Base-by-base conservation (phyloP, 2,797 vertebrate species). In the Lycodopsis pacificus region DNA sequence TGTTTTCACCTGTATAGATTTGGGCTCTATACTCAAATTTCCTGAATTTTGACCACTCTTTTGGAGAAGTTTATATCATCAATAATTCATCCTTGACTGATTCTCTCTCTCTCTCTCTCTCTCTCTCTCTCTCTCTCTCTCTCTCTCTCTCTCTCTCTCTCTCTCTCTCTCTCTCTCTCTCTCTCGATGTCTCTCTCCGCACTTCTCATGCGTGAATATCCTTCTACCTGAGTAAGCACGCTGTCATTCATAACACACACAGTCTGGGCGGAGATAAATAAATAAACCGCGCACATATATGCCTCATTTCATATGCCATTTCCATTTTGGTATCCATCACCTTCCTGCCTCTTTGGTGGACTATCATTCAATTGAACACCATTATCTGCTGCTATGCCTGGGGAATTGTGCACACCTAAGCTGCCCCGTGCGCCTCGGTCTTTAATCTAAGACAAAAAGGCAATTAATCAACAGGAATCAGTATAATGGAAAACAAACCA, bases 281-380 rank as follows among this genome's bases (percentile, higher is more conserved):
- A 88, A 88, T 78, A 88, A 79, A 83, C 79, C 65, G 53, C 62
- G 73, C 86, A 86, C 81, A 90, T 73, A 86, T 79, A 88, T 65
- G 77, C 83, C 79, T 88, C 84, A 90, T 92, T 93, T 91, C 79
- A 88, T 75, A 78, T 81, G 84, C 85, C 74, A 72, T 88, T 90
- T 79, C 80, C 66, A 83, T 91, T 91, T 88, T 59, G 73, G 83
- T 77, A 88, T 83, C 87, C 86, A 86, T 92, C 86, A 74, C 70
- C 77, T 85, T 73, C 63, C 49, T 73, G 36, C 44, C 68, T 82
- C 79, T 92, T 89, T 86, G 73, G 65, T 76, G 6, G 32, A 79
- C 70, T 77, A 85, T 91, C 79, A 85, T 94, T 94, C 88, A 94
- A 92, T 94, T 93, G 93, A 89, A 87, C 83, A 56, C 57, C 48